Evolutionary conservation across 2,888 invertebrate genomes (phyloP).

Genomic region (Epistrophella euchroma): DNA sequence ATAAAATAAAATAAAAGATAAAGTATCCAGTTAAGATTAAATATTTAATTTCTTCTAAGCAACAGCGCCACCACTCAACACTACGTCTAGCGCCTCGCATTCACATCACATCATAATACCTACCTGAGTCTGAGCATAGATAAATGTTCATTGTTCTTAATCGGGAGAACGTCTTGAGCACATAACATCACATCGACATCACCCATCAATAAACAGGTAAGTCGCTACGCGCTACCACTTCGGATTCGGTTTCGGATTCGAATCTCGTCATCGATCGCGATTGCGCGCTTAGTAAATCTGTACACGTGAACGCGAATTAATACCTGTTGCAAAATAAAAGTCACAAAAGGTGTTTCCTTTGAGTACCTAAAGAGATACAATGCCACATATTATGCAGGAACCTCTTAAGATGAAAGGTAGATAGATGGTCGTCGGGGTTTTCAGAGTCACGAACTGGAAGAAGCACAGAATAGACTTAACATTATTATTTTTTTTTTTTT

Average conservation of each 20-base stretch:
- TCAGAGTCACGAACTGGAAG: neutral
- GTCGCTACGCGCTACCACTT: slow-evolving; percentile 29
- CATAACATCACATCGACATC: slow-evolving; percentile 57
- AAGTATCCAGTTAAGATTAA: slow-evolving; percentile 64
- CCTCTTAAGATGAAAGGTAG: neutral
- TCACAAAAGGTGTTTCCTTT: slow-evolving; percentile 61
- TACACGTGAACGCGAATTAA: slow-evolving; percentile 49
- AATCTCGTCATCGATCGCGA: slow-evolving; percentile 49
- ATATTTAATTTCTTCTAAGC: slow-evolving; percentile 47
- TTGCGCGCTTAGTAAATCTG: slow-evolving; percentile 45
- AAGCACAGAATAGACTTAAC: slow-evolving; percentile 18
- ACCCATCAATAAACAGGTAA: slow-evolving; percentile 57
- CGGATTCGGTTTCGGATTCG: slow-evolving; percentile 36
- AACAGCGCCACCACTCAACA: slow-evolving; percentile 33
- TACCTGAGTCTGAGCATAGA: slow-evolving; percentile 43
- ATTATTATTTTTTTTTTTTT: slow-evolving; percentile 43
- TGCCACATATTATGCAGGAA: slow-evolving; percentile 51
- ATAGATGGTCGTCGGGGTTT: neutral
- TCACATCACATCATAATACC: slow-evolving; percentile 43
- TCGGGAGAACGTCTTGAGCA: slow-evolving; percentile 57
- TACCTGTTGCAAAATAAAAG: slow-evolving; percentile 50
- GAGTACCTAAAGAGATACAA: neutral
- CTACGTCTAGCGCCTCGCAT: slow-evolving; percentile 13
- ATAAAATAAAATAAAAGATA: slow-evolving; percentile 52
- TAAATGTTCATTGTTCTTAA: slow-evolving; percentile 69